These are phyloP conservation scores for Cynopterus sphinx DNA, from an alignment of 2,797 vertebrate genomes.

Conservation along the genomic window DNA sequence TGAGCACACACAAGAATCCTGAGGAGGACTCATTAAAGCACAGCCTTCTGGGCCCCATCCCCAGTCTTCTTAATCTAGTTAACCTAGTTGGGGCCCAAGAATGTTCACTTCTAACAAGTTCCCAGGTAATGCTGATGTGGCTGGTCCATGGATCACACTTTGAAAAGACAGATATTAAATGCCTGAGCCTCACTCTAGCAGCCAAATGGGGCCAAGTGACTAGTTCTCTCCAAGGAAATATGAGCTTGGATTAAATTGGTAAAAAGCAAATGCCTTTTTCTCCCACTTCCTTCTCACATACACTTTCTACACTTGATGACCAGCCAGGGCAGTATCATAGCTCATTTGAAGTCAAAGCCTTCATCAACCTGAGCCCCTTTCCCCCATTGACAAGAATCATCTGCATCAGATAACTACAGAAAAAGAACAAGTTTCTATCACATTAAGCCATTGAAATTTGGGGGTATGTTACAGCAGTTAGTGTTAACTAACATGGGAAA, in stretches of 20 bases:
- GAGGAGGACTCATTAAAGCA: not conserved
- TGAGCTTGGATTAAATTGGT: not conserved
- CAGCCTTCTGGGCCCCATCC: not conserved
- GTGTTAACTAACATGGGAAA: not conserved
- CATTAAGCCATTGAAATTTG: not conserved
- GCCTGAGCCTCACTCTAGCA: not conserved
- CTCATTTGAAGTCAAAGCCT: not conserved
- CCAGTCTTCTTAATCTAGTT: not conserved
- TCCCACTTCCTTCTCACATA: not conserved
- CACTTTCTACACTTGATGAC: not conserved
- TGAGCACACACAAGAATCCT: not conserved
- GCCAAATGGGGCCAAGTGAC: no score
- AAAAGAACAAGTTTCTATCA: not conserved
- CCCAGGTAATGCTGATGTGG: not conserved
- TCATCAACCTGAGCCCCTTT: not conserved
- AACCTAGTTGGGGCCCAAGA: not conserved
- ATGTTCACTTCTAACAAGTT: not conserved
- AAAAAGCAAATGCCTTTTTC: not conserved
- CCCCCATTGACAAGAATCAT: not conserved
- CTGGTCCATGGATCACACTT: not conserved
- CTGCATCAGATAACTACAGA: not conserved
- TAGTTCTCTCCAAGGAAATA: not conserved
- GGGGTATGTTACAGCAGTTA: not conserved
- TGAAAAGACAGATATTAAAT: not conserved
- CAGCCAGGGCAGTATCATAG: not conserved